Evolutionary conservation across 2,888 invertebrate genomes (phyloP).

Genomic region (Candidula unifasciata): DNA sequence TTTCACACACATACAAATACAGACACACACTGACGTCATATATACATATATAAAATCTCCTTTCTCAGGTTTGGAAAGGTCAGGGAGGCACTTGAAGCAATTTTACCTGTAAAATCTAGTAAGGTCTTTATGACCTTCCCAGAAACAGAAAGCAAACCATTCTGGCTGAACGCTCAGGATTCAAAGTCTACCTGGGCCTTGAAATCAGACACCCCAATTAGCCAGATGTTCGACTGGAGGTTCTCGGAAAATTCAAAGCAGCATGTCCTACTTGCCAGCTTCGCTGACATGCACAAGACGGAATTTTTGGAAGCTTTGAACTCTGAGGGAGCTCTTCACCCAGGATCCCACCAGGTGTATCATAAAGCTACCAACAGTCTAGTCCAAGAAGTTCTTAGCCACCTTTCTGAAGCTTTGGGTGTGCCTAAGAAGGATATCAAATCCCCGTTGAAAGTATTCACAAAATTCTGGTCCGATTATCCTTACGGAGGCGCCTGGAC

Average conservation of each 20-base stretch:
- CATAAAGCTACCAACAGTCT: neutral
- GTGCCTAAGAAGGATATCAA: neutral
- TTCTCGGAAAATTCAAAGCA: neutral
- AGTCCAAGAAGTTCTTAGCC: neutral
- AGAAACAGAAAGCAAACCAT: neutral
- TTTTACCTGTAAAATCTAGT: neutral
- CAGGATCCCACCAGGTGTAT: neutral
- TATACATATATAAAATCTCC: no score
- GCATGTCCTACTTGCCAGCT: slow-evolving; percentile 4
- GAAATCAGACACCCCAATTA: slow-evolving; percentile 4
- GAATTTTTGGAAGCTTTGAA: neutral
- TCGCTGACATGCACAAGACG: neutral
- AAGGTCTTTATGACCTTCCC: slow-evolving; percentile 18
- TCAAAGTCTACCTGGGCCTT: neutral
- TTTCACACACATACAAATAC: no score
- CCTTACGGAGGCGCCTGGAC: slow-evolving; percentile 38
- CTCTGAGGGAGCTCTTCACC: neutral
- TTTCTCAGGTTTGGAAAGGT: neutral
- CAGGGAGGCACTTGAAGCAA: neutral
- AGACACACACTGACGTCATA: no score
- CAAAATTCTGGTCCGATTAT: slow-evolving; percentile 25
- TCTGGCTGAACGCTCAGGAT: neutral
- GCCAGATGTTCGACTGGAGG: neutral
- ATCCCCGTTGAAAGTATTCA: neutral
- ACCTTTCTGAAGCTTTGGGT: slow-evolving; percentile 1